Evolutionary conservation across 2,113 vertebrate genomes (phyloP).

Genomic region (Campylomormyrus tamandua): DNA sequence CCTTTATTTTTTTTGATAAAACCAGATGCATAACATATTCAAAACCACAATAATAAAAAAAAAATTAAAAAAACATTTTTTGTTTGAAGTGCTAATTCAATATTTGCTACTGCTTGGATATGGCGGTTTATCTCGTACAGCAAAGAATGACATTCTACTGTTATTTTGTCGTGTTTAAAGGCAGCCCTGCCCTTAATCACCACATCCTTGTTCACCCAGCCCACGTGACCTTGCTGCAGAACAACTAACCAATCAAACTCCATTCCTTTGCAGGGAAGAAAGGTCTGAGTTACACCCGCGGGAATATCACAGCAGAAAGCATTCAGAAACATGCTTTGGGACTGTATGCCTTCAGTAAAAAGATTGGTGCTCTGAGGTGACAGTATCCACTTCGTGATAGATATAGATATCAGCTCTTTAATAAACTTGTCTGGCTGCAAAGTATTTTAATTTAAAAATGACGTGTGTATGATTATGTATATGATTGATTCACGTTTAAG

Average conservation of each 20-base stretch:
- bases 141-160: not conserved
- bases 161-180: no score
- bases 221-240: not conserved
- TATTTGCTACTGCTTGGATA: not conserved
- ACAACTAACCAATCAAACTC: not conserved
- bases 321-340: not conserved
- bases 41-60: not conserved
- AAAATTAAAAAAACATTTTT: not conserved
- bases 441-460: not conserved
- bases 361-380: not conserved
- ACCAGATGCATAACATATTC: not conserved
- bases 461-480: not conserved
- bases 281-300: not conserved
- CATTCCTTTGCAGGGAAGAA: not conserved
- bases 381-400: not conserved
- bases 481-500: not conserved
- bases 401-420: not conserved
- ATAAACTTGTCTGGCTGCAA: not conserved
- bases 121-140: not conserved
- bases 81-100: not conserved
- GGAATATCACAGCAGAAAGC: not conserved
- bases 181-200: no score
- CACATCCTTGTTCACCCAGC: no score
- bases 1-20: not conserved
- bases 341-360: not conserved